These are phyloP conservation scores for Poicephalus meyeri DNA, from an alignment of 2,113 vertebrate species.

Conservation along the genomic window DNA sequence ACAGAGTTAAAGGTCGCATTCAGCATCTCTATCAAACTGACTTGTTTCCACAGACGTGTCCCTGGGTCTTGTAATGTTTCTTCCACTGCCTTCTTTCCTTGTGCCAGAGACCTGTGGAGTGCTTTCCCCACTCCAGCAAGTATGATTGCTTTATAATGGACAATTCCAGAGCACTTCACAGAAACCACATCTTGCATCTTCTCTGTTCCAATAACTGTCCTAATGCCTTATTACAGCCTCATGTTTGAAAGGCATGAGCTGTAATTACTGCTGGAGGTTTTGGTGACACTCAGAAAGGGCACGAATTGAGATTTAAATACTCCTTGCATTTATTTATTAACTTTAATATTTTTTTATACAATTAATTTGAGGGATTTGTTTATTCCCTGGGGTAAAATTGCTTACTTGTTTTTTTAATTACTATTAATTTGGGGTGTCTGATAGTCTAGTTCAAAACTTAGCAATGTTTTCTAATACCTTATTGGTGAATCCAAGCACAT, in stretches of 20 bases:
- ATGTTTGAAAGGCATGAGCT: not conserved
- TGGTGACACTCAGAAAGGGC: not conserved
- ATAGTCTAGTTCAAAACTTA: not conserved
- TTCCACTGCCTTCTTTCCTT: not conserved
- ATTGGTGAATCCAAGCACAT: not conserved
- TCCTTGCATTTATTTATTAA: not conserved
- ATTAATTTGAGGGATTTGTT: constrained; percentile 2
- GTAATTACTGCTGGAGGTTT: constrained; percentile 34
- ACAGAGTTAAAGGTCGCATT: not conserved
- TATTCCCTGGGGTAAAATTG: not conserved
- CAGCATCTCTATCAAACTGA: not conserved
- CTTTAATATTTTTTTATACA: not conserved
- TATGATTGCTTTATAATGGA: not conserved
- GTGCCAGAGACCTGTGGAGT: not conserved
- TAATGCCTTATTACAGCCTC: constrained; percentile 34
- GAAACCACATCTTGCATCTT: constrained; percentile 25
- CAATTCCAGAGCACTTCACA: not conserved
- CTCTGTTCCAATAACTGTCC: not conserved
- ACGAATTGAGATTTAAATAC: not conserved
- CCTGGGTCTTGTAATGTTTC: not conserved
- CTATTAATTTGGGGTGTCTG: not conserved
- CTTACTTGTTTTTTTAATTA: not conserved
- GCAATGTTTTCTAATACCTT: not conserved
- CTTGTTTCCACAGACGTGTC: not conserved
- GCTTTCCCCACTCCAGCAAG: not conserved